Conservation (phyloP, 2,797 vertebrate species). For the Danio tinwini region DNA sequence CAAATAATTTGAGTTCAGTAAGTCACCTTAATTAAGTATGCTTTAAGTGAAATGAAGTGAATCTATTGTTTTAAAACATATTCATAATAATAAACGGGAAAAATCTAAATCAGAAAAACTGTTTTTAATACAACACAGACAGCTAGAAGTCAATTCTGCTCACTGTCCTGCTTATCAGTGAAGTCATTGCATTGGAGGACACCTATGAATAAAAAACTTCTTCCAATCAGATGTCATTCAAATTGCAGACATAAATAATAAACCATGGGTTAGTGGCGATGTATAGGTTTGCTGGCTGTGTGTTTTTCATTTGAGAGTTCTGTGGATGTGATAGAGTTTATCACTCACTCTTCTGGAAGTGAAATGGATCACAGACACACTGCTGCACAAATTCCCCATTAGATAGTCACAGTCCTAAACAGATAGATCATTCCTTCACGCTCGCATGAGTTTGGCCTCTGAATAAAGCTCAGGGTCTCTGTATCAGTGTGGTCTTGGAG, state of each 20-base stretch:
- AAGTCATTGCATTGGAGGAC: not conserved
- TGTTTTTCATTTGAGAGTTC: conserved; percentile 49
- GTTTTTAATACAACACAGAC: no score
- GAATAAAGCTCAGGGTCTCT: conserved; percentile 18
- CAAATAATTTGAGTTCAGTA: not conserved
- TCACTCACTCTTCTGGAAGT: conserved; percentile 46
- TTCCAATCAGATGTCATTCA: not conserved
- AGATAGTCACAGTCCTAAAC: conserved; percentile 40
- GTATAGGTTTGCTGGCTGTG: not conserved
- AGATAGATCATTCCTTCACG: conserved; percentile 41
- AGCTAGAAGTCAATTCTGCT: no score
- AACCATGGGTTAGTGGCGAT: not conserved
- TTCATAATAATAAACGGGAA: no score
- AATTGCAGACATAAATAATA: conserved; percentile 6
- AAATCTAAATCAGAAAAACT: no score
- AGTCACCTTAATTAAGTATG: no score
- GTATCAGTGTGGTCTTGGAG: conserved; percentile 10
- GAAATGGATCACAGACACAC: conserved; percentile 51
- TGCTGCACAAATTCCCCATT: conserved; percentile 23
- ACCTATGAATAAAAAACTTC: not conserved
- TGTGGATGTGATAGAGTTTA: conserved; percentile 43
- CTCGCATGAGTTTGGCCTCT: conserved; percentile 24
- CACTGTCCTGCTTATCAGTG: not conserved
- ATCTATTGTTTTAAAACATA: no score
- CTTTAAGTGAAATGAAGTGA: no score